Evolutionary conservation across 2,113 vertebrate genomes (phyloP).

Genomic region (Gila orcuttii): DNA sequence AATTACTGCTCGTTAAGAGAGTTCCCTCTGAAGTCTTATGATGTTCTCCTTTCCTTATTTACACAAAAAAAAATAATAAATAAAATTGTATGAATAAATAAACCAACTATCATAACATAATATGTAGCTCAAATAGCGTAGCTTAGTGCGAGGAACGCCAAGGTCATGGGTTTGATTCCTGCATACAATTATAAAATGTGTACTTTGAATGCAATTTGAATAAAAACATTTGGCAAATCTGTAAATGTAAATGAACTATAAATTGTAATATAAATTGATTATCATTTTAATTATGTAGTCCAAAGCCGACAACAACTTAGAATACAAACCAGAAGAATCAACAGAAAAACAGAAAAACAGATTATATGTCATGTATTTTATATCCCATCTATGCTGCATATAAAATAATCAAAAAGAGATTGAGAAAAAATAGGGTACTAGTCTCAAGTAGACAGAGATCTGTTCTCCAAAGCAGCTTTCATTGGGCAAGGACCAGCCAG

Average conservation of each 20-base stretch:
- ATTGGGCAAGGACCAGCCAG: no score
- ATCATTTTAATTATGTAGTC: neutral
- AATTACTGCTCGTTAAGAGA: slow-evolving; percentile 63
- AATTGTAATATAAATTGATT: neutral
- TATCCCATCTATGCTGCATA: no score
- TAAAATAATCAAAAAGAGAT: no score
- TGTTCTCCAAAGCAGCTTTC: no score
- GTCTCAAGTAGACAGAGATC: no score
- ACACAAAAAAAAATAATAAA: neutral
- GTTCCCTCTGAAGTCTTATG: slow-evolving; percentile 24
- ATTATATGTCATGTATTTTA: no score
- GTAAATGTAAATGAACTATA: neutral
- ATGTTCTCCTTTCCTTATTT: slow-evolving; percentile 23
- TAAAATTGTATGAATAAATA: neutral
- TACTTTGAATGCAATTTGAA: neutral
- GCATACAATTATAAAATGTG: neutral
- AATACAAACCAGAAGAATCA: neutral
- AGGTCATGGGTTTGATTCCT: neutral
- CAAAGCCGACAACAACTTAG: neutral
- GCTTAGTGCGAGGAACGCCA: neutral
- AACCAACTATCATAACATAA: neutral
- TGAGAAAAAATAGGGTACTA: no score
- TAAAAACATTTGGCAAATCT: neutral
- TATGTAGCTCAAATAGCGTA: neutral
- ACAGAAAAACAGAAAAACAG: no score